Evolutionary conservation across 1,140 invertebrate genomes (phyloP), one percentile per base, ranked within the genome.

Genomic region (Nasonia giraulti): DNA sequence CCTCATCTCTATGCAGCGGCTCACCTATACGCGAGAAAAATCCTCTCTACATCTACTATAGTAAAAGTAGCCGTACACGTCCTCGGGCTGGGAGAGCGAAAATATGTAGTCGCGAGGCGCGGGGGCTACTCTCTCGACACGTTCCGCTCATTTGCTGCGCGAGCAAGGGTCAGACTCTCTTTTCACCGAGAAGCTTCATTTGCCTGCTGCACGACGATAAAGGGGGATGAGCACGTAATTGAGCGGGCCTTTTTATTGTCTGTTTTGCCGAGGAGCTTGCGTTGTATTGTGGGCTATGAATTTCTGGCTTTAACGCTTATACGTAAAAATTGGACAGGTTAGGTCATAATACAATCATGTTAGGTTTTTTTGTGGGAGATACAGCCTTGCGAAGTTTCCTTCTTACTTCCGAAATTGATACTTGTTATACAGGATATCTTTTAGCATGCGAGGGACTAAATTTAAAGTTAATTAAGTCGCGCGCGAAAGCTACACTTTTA

Each of bases 91-190:
- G 17, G 73, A 68, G 20, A 71, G 69, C 27, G 69, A 71, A 44
- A 20, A 68, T 27, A 27, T n/a, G 73, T 44, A 44, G 73, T 33
- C 37, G 27, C 69, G 77, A 83, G 62, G 82, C 10, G 68, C 79
- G 37, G 20, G 50, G 82, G 55, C 31, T 80, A n/a, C 62, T 20
- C 62, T 20, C 62, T 69, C 79, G 50, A 69, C 62, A 68, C 62
- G 62, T 80, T 40, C 31, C 79, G 66, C 79, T 79, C 77, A 62
- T 79, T 79, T 47, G 23, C 69, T 31, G 37, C 17, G 12, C 20
- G 27, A 33, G 17, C 23, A 33, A 71, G 68, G 68, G 68, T 71
- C 68, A 75, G 27, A 31, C 40, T 71, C 37, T 27, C 33, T 37
- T 27, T 37, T 37, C 68, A 31, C 66, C 66, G 27, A 44, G 55